phyloP scores from a whole-genome alignment of 2,888 invertebrate species.

The Diaphora mendica region DNA sequence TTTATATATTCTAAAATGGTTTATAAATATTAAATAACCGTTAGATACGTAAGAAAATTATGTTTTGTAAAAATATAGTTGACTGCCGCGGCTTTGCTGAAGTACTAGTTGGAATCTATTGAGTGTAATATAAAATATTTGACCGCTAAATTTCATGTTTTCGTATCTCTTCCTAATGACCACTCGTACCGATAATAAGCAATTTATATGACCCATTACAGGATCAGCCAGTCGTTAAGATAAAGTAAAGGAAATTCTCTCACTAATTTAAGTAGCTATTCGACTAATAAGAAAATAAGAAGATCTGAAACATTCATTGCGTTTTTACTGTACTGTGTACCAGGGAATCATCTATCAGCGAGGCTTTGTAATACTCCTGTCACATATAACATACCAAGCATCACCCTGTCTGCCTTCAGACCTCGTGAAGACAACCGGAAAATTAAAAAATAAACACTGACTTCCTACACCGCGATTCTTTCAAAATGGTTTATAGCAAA shows the following conservation, averaged over 20 bases:
- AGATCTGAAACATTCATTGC: slow-evolving; percentile 22
- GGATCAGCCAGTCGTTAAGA: slow-evolving; percentile 74
- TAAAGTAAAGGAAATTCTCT: slow-evolving; percentile 66
- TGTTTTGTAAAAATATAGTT: background rate
- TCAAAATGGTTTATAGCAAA: slow-evolving; percentile 58
- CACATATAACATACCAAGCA: slow-evolving; percentile 69
- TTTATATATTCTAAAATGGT: background rate
- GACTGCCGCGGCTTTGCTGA: background rate
- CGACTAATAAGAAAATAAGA: slow-evolving; percentile 33
- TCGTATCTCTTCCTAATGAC: slow-evolving; percentile 65
- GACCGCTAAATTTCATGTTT: slow-evolving; percentile 49
- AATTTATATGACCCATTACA: slow-evolving; percentile 78
- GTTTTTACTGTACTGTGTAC: slow-evolving; percentile 19
- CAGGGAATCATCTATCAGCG: slow-evolving; percentile 56
- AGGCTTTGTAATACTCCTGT: slow-evolving; percentile 69
- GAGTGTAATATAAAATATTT: slow-evolving; percentile 46
- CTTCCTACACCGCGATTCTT: slow-evolving; percentile 63
- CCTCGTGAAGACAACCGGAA: slow-evolving; percentile 83
- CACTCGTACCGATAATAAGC: slow-evolving; percentile 69
- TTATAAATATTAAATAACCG: background rate
- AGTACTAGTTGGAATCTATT: slow-evolving; percentile 23
- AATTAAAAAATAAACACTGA: slow-evolving; percentile 82
- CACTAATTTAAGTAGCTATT: slow-evolving; percentile 57
- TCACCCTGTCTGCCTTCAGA: slow-evolving; percentile 68
- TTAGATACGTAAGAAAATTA: background rate